Conservation (phyloP, 1,140 invertebrate species). For the Trichogramma pretiosum region DNA sequence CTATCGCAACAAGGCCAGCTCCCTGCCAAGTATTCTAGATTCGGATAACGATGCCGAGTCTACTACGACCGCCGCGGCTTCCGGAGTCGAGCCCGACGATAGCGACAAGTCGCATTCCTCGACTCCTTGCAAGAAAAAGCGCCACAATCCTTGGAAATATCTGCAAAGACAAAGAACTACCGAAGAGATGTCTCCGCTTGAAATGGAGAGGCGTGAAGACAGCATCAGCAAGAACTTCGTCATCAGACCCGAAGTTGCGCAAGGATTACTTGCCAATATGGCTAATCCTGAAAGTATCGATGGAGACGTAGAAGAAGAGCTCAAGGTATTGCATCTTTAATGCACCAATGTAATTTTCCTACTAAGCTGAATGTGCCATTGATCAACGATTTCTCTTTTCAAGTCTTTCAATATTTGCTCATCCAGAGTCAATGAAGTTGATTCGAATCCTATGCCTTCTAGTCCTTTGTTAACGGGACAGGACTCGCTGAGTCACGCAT, state of each 20-base stretch:
- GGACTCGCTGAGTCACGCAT: constrained; percentile 60
- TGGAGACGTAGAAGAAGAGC: background rate
- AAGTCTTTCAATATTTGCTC: background rate
- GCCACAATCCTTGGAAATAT: constrained; percentile 34
- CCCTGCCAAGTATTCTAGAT: constrained; percentile 68
- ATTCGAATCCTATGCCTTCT: constrained; percentile 41
- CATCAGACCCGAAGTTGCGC: background rate
- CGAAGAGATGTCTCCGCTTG: constrained; percentile 39
- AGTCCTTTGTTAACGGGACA: constrained; percentile 45
- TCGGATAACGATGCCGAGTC: constrained; percentile 59
- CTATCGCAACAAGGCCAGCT: constrained; percentile 63
- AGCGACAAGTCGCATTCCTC: constrained; percentile 52
- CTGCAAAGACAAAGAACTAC: constrained; percentile 39
- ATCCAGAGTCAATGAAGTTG: constrained; percentile 37
- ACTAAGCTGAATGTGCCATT: too few relatives aligned
- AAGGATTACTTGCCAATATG: constrained; percentile 5
- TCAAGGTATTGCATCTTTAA: too few relatives aligned
- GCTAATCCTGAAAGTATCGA: too few relatives aligned
- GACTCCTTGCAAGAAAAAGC: constrained; percentile 44
- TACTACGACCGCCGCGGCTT: too few relatives aligned
- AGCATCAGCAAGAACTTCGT: constrained; percentile 5
- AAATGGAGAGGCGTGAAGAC: constrained; percentile 26
- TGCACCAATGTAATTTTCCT: too few relatives aligned
- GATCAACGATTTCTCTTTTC: background rate
- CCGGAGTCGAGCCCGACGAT: constrained; percentile 45